Evolutionary conservation across 2,797 vertebrate species (phyloP).

Genomic region (Semotilus atromaculatus): DNA sequence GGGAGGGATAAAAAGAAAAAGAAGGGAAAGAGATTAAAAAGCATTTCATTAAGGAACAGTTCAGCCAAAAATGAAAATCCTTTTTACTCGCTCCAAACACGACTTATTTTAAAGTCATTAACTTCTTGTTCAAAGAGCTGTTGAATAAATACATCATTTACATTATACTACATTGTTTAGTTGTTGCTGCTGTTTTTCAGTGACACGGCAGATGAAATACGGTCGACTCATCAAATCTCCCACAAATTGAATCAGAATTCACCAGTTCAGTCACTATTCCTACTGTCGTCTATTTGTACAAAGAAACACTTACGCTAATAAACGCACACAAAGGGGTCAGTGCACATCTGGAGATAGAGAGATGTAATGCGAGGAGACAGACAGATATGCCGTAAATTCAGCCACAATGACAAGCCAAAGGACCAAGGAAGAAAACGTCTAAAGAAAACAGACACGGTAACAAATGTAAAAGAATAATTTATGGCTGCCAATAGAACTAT

Average conservation of each 20-base stretch:
- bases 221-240: constrained; percentile 12
- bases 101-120: neutral
- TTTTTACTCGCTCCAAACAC: neutral
- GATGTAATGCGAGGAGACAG: constrained; percentile 43
- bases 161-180: neutral
- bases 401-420: constrained; percentile 35
- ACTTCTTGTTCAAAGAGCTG: neutral
- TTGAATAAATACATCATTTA: constrained; percentile 12
- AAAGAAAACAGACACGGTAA: neutral
- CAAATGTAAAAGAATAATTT: neutral
- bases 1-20: neutral
- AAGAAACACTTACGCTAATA: constrained; percentile 1
- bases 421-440: neutral
- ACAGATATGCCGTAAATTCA: constrained; percentile 19
- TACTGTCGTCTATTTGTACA: neutral
- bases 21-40: constrained; percentile 23
- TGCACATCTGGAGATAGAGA: constrained; percentile 37
- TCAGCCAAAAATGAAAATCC: neutral
- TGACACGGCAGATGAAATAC: neutral
- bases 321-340: constrained; percentile 22
- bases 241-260: constrained; percentile 16
- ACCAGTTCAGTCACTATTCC: neutral
- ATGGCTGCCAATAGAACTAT: neutral
- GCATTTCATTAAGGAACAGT: neutral
- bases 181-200: neutral